phyloP scores from a whole-genome alignment of 2,888 invertebrate species.

The Ellobium chinense region DNA sequence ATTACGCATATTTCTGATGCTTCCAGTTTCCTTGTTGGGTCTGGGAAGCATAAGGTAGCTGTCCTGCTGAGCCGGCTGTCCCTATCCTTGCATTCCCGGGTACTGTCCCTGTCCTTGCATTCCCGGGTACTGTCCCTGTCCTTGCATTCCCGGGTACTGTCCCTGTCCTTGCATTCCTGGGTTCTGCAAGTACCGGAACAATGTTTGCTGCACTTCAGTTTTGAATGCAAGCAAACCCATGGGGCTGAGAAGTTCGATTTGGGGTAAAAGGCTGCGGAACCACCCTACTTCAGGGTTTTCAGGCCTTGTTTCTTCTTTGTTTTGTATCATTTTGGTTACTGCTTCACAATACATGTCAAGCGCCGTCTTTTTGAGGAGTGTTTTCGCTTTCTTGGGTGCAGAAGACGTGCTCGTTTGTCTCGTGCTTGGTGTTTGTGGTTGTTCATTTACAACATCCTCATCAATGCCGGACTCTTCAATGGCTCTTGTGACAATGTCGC shows the following conservation, averaged over 20 bases:
- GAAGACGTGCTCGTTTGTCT: background rate
- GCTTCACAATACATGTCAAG: slow-evolving; percentile 11
- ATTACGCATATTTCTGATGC: background rate
- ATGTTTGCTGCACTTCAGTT: slow-evolving; percentile 12
- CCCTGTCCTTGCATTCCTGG: slow-evolving; percentile 4
- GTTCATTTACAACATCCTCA: background rate
- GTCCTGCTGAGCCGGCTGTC: slow-evolving; percentile 3
- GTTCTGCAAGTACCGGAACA: slow-evolving; percentile 9
- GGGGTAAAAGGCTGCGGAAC: slow-evolving; percentile 15
- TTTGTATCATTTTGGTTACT: background rate
- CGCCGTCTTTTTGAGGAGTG: background rate
- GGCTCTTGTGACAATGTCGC: background rate
- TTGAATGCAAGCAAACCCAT: slow-evolving; percentile 12
- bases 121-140: slow-evolving; percentile 1
- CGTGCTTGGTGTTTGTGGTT: slow-evolving; percentile 2
- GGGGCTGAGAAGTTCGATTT: slow-evolving; percentile 7
- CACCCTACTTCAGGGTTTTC: slow-evolving; percentile 12
- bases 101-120: background rate
- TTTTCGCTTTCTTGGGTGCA: slow-evolving; percentile 5
- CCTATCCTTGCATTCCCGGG: background rate
- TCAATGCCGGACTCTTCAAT: background rate
- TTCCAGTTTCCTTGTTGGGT: background rate
- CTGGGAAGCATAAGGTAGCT: slow-evolving; percentile 1
- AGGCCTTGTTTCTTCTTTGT: background rate
- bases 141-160: background rate